Evolutionary conservation across 2,113 vertebrate genomes (phyloP), one percentile per base, ranked within the genome.

Genomic region (Vireo altiloquus): DNA sequence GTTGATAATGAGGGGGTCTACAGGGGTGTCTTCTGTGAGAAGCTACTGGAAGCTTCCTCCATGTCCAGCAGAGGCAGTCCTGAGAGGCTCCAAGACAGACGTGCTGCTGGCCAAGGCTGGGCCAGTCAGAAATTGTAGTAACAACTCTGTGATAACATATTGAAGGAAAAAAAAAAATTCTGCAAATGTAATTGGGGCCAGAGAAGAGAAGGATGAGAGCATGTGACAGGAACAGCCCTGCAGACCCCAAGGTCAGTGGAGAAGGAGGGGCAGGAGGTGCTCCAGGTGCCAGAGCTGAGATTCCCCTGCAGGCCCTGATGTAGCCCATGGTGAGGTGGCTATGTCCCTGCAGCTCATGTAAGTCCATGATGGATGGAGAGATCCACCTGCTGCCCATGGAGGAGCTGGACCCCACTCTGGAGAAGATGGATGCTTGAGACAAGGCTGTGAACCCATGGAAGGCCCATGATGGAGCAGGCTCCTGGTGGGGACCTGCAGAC

Each of bases 341-440:
- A 35, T 57, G 0, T 3, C 16, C 15, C 60, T 57, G 52, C 21
- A 25, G 44, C 25, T 4, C 44, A 14, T 42, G 25, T 20, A 6
- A 1, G 23, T 13, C 5, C 28, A 39, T 0, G n/a, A 2, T 4
- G 18, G 15, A 15, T 15, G 40, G 0, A 74, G 49, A 27, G 19
- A 47, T 39, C 28, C 40, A 64, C 28, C 47, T 39, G n/a, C 50
- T 56, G 59, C 15, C 13, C 18, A 1, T 24, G n/a, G 15, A 59
- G 44, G 35, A 85, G 68, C 40, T 42, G 40, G 40, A 13, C 8
- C 7, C 15, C 40, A 20, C 2, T 1, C 5, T 47, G 23, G 35
- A 57, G 11, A 21, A 66, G 37, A 2, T 27, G 11, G 16, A 21
- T 22, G 16, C 31, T 31, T 27, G 37, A 59, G 22, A 37, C 1